Percentiles rank a stretch among this genome's conserved stretches.
These are phyloP conservation scores for Caradrina clavipalpis DNA, from an alignment of 2,888 invertebrate genomes.

Conservation along the genomic window DNA sequence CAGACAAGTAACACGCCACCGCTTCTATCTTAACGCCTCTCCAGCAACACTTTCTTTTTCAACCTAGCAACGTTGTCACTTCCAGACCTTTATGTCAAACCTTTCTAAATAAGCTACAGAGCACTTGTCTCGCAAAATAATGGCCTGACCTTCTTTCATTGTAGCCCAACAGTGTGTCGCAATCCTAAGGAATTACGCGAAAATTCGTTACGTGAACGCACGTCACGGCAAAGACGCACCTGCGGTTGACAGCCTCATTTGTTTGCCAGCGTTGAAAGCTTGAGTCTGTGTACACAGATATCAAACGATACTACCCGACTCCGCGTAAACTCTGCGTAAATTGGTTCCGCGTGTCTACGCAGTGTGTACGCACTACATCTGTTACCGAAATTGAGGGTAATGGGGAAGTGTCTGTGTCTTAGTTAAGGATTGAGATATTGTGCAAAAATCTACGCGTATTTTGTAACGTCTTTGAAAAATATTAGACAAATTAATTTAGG, in stretches of 20 bases:
- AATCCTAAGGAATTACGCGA: slow-evolving; percentile 70
- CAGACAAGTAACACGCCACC: background rate
- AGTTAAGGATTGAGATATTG: slow-evolving; percentile 17
- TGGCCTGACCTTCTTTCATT: slow-evolving; percentile 7
- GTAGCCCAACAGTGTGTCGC: slow-evolving; percentile 38
- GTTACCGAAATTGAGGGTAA: slow-evolving; percentile 41
- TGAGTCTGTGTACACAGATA: slow-evolving; percentile 64
- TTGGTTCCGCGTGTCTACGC: slow-evolving; percentile 54
- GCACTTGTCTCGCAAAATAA: slow-evolving; percentile 25
- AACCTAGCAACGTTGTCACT: background rate
- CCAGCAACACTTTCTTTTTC: background rate
- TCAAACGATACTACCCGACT: slow-evolving; percentile 58
- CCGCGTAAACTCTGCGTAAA: slow-evolving; percentile 50
- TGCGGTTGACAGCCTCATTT: slow-evolving; percentile 87
- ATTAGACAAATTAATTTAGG: background rate
- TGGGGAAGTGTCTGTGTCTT: slow-evolving; percentile 9
- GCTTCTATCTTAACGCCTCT: background rate
- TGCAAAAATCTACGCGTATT: background rate
- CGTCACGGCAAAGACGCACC: slow-evolving; percentile 75
- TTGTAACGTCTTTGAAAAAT: background rate
- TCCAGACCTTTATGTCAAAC: background rate
- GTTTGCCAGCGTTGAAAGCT: slow-evolving; percentile 75
- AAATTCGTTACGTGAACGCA: slow-evolving; percentile 77
- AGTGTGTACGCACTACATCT: slow-evolving; percentile 48
- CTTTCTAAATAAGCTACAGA: slow-evolving; percentile 2